phyloP scores from a whole-genome alignment of 2,113 vertebrate species.

The Leiothrix lutea region DNA sequence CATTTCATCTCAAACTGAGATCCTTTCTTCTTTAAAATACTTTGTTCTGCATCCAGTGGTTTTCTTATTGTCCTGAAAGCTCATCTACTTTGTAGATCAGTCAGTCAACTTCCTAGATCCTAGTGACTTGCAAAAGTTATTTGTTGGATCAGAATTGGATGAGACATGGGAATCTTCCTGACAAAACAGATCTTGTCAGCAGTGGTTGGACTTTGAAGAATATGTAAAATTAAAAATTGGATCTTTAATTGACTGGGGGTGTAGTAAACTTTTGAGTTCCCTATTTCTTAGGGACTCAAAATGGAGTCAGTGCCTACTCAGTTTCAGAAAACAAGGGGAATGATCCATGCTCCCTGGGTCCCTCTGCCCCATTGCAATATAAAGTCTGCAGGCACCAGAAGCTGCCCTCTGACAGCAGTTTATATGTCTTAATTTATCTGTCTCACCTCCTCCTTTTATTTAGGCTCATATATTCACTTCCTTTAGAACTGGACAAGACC shows the following conservation, averaged over 20 bases:
- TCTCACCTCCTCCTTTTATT: neutral
- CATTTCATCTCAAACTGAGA: neutral
- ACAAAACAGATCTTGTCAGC: neutral
- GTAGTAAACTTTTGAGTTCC: too few relatives aligned
- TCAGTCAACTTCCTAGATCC: neutral
- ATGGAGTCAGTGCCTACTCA: neutral
- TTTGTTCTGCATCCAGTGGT: neutral
- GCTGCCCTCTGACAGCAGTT: neutral
- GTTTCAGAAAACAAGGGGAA: neutral
- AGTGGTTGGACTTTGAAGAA: neutral
- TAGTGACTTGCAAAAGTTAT: neutral
- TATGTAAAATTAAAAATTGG: neutral
- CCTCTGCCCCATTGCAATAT: neutral
- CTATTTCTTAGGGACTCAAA: neutral
- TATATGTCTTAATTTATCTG: neutral
- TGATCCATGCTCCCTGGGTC: neutral
- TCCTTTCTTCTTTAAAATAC: neutral
- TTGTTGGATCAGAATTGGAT: neutral
- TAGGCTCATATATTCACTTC: neutral
- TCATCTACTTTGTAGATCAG: neutral
- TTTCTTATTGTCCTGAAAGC: neutral
- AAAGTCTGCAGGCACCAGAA: neutral
- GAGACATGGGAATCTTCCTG: neutral
- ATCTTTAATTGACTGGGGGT: neutral
- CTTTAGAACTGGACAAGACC: neutral